Evolutionary conservation across 2,888 invertebrate species (phyloP).

Genomic region (Melanotus villosus): DNA sequence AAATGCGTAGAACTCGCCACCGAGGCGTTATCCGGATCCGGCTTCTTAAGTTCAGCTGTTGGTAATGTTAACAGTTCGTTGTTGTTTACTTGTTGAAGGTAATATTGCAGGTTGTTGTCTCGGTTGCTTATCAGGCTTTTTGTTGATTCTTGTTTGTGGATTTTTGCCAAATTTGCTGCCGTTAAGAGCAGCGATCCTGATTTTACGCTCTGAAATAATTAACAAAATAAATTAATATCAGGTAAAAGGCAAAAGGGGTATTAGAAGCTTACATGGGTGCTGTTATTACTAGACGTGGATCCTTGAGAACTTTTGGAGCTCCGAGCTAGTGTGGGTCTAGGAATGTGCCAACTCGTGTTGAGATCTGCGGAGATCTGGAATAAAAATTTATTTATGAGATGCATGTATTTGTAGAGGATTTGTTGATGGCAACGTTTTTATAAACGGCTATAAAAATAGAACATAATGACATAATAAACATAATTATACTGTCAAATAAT

Average conservation of each 20-base stretch:
- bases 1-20: conserved; percentile 90
- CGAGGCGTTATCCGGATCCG: conserved; percentile 77
- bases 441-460: too few relatives aligned
- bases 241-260: neutral
- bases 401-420: neutral
- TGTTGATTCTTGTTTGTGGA: conserved; percentile 56
- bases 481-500: too few relatives aligned
- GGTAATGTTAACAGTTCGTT: conserved; percentile 62
- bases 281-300: conserved; percentile 82
- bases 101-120: conserved; percentile 63
- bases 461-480: too few relatives aligned
- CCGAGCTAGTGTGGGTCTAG: conserved; percentile 82
- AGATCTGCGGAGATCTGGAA: conserved; percentile 66
- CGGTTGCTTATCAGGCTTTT: conserved; percentile 54
- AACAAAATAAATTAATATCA: too few relatives aligned
- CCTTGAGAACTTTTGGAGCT: conserved; percentile 77
- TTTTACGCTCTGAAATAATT: conserved; percentile 80
- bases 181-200: conserved; percentile 85
- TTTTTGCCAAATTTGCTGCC: conserved; percentile 78
- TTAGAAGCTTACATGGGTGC: conserved; percentile 79
- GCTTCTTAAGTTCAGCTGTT: conserved; percentile 62
- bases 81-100: conserved; percentile 56
- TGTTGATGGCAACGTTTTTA: too few relatives aligned
- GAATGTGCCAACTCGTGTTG: conserved; percentile 82
- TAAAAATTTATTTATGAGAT: neutral